Conservation (phyloP, 2,888 invertebrate species). For the Acrobasis repandana region DNA sequence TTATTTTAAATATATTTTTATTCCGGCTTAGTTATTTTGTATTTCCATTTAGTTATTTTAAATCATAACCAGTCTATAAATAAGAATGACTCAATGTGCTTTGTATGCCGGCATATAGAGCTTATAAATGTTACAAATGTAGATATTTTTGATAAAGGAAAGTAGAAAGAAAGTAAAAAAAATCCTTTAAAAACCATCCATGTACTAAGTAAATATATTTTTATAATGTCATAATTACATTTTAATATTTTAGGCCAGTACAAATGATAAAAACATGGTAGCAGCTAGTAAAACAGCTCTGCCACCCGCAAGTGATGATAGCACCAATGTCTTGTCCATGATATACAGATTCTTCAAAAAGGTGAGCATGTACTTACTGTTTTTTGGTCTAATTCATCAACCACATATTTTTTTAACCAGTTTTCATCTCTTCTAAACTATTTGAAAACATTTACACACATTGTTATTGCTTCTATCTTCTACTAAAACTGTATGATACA, state of each 20-base stretch:
- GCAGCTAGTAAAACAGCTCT: slow-evolving; percentile 67
- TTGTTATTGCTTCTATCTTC: slow-evolving; percentile 6
- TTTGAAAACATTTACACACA: neutral
- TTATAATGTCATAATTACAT: neutral
- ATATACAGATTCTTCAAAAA: slow-evolving; percentile 86
- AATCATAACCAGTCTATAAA: slow-evolving; percentile 48
- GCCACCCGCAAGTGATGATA: slow-evolving; percentile 71
- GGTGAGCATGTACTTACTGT: slow-evolving; percentile 51
- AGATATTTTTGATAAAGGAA: slow-evolving; percentile 3
- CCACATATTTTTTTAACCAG: too few relatives aligned
- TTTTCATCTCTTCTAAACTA: neutral
- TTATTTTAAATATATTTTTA: slow-evolving; percentile 25
- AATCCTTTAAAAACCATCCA: too few relatives aligned
- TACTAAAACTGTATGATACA: neutral
- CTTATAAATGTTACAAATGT: neutral
- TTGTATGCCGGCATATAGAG: neutral
- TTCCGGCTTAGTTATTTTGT: slow-evolving; percentile 15
- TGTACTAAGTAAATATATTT: too few relatives aligned
- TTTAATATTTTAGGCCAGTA: slow-evolving; percentile 51
- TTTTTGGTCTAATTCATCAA: neutral
- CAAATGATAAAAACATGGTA: slow-evolving; percentile 66
- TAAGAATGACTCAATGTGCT: slow-evolving; percentile 53
- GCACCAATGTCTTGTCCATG: slow-evolving; percentile 80
- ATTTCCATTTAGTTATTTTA: slow-evolving; percentile 23
- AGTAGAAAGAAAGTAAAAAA: too few relatives aligned